Conservation (phyloP, 2,797 vertebrate genomes). For the Podarcis lilfordi region DNA sequence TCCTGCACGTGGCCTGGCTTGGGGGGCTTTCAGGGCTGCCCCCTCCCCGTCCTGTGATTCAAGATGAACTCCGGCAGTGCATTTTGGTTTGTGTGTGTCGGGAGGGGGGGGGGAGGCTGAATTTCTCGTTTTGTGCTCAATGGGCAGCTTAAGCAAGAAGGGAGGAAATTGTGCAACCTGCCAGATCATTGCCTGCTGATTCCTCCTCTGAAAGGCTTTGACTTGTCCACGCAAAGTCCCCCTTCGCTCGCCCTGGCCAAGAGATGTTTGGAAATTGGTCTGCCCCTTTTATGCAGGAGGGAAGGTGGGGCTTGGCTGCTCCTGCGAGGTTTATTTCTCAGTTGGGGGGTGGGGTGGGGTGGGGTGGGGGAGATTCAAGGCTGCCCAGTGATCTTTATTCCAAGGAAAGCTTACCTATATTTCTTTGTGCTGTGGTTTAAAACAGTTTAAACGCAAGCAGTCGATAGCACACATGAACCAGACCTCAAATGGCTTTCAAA, state of each 20-base stretch:
- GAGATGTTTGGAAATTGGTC: not conserved
- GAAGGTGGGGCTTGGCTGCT: too few relatives aligned
- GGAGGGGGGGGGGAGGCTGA: not conserved
- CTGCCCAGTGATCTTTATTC: not conserved
- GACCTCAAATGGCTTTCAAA: not conserved
- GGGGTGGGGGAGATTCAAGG: not conserved
- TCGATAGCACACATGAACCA: too few relatives aligned
- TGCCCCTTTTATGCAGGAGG: not conserved
- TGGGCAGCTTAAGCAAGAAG: too few relatives aligned
- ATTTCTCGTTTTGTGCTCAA: not conserved
- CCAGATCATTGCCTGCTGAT: too few relatives aligned
- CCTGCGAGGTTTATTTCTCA: not conserved
- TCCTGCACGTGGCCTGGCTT: too few relatives aligned
- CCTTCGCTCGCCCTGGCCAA: too few relatives aligned
- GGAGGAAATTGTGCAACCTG: not conserved
- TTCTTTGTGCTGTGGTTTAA: not conserved
- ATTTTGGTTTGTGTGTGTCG: too few relatives aligned
- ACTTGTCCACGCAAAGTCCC: not conserved
- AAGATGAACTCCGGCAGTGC: too few relatives aligned
- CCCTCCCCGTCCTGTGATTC: too few relatives aligned
- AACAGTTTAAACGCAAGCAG: not conserved
- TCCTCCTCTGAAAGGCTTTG: not conserved
- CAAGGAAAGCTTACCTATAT: not conserved
- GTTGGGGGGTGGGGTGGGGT: not conserved
- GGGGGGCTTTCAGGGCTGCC: too few relatives aligned